Conservation (phyloP, 2,113 vertebrate genomes). For the Lichenostomus cassidix region DNA sequence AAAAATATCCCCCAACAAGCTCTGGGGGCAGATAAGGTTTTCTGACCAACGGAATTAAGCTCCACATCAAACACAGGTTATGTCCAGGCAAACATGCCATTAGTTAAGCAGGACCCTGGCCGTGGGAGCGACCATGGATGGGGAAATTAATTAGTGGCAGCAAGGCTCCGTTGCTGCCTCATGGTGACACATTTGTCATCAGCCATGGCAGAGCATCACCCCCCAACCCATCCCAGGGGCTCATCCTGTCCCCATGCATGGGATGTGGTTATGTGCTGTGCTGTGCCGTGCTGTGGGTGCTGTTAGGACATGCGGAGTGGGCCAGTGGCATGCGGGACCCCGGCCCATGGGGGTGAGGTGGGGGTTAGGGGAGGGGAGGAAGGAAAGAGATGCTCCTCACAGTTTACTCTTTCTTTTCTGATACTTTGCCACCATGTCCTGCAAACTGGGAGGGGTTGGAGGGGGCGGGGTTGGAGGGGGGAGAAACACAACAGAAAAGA, state of each 20-base stretch:
- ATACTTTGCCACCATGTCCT: constrained; percentile 99
- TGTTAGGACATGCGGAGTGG: constrained; percentile 43
- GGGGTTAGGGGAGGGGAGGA: constrained; percentile 36
- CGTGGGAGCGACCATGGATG: constrained; percentile 54
- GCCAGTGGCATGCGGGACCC: constrained; percentile 64
- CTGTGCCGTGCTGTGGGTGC: background rate
- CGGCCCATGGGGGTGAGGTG: constrained; percentile 38
- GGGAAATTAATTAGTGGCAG: constrained; percentile 83
- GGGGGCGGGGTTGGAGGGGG: background rate
- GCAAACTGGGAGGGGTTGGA: constrained; percentile 83
- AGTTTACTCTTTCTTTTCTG: constrained; percentile 96
- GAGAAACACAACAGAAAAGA: too few species aligned
- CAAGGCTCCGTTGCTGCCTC: constrained; percentile 33
- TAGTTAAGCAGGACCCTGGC: constrained; percentile 79
- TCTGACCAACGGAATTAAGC: constrained; percentile 79
- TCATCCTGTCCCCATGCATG: background rate
- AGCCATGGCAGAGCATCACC: background rate
- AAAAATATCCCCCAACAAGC: constrained; percentile 37
- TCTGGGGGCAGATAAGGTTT: constrained; percentile 71
- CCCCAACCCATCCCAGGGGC: background rate
- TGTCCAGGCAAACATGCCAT: constrained; percentile 76
- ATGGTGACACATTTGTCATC: constrained; percentile 66
- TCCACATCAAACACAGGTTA: constrained; percentile 79
- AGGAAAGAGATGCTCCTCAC: constrained; percentile 82
- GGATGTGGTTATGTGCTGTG: background rate